Evolutionary conservation across 1,140 invertebrate genomes (phyloP).

Genomic region (Diabrotica undecimpunctata): DNA sequence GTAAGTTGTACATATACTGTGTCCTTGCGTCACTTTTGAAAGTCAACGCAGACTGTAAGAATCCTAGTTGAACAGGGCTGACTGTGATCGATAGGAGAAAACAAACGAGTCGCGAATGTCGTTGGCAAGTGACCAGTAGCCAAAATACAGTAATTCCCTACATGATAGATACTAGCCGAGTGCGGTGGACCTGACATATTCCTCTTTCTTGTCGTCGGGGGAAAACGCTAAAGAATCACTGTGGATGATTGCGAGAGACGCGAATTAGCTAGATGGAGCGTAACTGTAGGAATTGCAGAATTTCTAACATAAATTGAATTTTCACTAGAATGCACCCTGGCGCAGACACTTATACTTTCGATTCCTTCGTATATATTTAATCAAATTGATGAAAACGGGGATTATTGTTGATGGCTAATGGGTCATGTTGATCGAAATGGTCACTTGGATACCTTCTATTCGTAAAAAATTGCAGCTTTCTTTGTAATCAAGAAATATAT

Average conservation of each 20-base stretch:
- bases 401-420: no score
- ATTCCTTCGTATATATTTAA: slow-evolving; percentile 18
- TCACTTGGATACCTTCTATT: no score
- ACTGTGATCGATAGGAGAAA: slow-evolving; percentile 35
- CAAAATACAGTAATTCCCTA: slow-evolving; percentile 37
- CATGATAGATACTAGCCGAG: slow-evolving; percentile 33
- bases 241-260: slow-evolving; percentile 20
- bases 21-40: no score
- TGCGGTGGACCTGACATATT: slow-evolving; percentile 11
- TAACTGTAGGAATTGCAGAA: slow-evolving; percentile 37
- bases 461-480: no score
- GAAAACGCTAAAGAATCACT: neutral
- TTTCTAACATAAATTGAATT: slow-evolving; percentile 43
- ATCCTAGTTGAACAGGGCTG: no score
- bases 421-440: no score
- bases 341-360: slow-evolving; percentile 33
- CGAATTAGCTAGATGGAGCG: slow-evolving; percentile 38
- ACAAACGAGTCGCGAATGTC: slow-evolving; percentile 36
- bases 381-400: slow-evolving; percentile 6
- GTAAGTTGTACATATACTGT: no score
- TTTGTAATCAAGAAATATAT: no score
- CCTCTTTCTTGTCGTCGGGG: neutral
- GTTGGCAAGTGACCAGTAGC: slow-evolving; percentile 40
- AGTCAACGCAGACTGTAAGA: no score
- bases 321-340: slow-evolving; percentile 38